A percentile compares a stretch with the other conserved stretches of the same genome.
Evolutionary conservation across 1,140 invertebrate species (phyloP).

Genomic region (Drosophila ficusphila): DNA sequence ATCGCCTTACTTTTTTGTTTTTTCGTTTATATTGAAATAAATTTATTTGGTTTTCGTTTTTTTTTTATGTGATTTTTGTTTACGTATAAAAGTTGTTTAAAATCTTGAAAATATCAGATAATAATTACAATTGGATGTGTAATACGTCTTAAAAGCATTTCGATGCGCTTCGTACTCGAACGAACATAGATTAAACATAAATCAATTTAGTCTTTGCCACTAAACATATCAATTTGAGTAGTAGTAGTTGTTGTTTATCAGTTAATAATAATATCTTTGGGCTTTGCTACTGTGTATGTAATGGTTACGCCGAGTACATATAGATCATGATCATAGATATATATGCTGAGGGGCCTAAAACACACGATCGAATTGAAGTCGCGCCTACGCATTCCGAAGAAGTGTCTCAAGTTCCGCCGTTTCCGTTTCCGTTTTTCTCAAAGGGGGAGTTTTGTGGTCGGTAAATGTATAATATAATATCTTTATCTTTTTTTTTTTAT

Average conservation of each 20-base stretch:
- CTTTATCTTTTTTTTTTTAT: constrained; percentile 34
- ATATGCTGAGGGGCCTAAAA: constrained; percentile 38
- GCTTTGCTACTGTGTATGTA: constrained; percentile 65
- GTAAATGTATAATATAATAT: constrained; percentile 31
- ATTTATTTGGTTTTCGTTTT: constrained; percentile 61
- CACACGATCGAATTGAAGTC: constrained; percentile 4
- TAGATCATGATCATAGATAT: constrained; percentile 63
- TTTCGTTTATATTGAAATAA: constrained; percentile 53
- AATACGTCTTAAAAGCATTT: constrained; percentile 70
- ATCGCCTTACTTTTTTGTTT: constrained; percentile 1
- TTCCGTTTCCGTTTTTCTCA: constrained; percentile 8
- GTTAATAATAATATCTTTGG: constrained; percentile 78
- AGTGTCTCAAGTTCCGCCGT: not conserved
- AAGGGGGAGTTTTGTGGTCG: constrained; percentile 27
- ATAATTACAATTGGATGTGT: constrained; percentile 75
- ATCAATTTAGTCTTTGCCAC: constrained; percentile 74
- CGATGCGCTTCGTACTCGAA: constrained; percentile 45
- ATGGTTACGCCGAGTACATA: constrained; percentile 50
- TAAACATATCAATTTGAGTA: constrained; percentile 63
- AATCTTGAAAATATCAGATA: constrained; percentile 80
- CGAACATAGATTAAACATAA: constrained; percentile 66
- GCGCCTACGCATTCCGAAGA: constrained; percentile 3
- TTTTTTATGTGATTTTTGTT: constrained; percentile 46
- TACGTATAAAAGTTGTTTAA: constrained; percentile 82
- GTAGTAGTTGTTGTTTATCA: constrained; percentile 43